A percentile compares a stretch with the other conserved stretches of the same genome.
Conservation (phyloP, 2,888 invertebrate genomes). For the Stenodema calcarata region DNA sequence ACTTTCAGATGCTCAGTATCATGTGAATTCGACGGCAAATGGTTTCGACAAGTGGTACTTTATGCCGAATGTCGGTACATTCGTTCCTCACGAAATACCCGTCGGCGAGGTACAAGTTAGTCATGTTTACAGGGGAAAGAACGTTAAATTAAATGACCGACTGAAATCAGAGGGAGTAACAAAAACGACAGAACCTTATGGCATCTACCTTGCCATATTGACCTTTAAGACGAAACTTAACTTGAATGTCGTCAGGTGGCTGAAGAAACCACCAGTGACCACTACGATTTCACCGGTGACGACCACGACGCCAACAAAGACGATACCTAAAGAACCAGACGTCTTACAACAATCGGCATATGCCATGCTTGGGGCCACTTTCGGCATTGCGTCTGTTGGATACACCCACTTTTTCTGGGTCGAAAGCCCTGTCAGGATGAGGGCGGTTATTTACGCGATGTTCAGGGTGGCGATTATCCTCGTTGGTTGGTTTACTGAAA, state of each 20-base stretch:
- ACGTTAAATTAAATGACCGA: background rate
- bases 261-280: background rate
- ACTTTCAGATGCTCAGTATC: background rate
- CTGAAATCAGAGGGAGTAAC: background rate
- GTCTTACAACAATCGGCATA: background rate
- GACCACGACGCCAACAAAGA: background rate
- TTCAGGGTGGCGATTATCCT: background rate
- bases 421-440: background rate
- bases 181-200: background rate
- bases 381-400: background rate
- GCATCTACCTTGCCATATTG: background rate
- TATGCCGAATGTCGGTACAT: background rate
- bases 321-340: background rate
- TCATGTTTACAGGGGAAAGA: background rate
- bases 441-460: background rate
- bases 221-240: background rate
- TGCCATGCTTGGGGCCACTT: background rate
- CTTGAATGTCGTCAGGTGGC: background rate
- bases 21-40: background rate
- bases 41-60: background rate
- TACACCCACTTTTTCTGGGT: background rate
- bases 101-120: background rate
- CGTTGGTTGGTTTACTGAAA: background rate
- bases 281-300: background rate
- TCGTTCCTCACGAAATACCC: background rate